A percentile compares a stretch with the other conserved stretches of the same genome.
Evolutionary conservation across 1,140 invertebrate species (phyloP).

Genomic region (Macrosteles quadrilineatus): DNA sequence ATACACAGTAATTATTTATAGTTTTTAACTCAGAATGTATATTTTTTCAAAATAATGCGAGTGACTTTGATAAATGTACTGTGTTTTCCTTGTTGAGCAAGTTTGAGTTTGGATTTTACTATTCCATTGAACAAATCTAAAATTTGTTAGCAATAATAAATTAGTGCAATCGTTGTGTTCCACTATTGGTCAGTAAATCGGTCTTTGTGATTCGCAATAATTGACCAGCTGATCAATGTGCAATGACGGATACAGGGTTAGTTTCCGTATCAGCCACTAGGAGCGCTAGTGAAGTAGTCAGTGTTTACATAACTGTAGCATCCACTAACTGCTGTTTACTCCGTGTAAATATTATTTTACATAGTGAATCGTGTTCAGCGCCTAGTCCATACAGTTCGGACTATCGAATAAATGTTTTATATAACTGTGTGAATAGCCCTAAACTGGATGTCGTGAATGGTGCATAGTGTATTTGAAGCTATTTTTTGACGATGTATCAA

Average conservation of each 20-base stretch:
- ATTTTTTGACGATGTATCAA: slow-evolving; percentile 7
- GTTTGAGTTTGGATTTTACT: no score
- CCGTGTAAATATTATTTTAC: background rate
- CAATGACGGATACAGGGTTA: slow-evolving; percentile 16
- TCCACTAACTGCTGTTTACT: background rate
- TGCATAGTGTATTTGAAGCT: slow-evolving; percentile 23
- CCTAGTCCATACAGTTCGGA: background rate
- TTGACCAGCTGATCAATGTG: background rate
- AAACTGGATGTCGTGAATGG: background rate
- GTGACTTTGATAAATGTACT: no score
- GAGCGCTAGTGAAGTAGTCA: slow-evolving; percentile 7
- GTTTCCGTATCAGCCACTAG: slow-evolving; percentile 6
- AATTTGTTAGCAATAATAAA: background rate
- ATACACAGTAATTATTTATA: no score
- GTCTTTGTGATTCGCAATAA: background rate
- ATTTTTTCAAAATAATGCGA: no score
- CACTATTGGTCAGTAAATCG: background rate
- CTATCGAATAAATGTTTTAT: slow-evolving; percentile 1
- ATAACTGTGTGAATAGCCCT: slow-evolving; percentile 14
- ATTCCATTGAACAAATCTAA: no score
- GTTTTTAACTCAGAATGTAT: no score
- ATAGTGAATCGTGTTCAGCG: background rate
- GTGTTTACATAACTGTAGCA: background rate
- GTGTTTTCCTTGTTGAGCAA: no score
- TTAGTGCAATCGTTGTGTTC: no score